phyloP scores from a whole-genome alignment of 2,113 vertebrate genomes.

The Macquaria australasica region DNA sequence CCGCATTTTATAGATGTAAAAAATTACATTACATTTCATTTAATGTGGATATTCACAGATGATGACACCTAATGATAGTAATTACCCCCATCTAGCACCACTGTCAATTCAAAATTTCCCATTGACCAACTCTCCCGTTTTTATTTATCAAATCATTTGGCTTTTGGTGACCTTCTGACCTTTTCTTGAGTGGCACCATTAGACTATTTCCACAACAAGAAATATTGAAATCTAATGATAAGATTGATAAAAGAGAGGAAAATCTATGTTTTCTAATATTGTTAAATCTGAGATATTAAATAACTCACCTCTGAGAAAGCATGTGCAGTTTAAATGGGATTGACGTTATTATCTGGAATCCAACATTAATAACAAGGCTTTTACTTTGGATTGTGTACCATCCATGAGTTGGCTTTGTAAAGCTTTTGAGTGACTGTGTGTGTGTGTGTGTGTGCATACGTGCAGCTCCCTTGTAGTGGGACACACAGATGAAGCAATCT shows the following conservation, averaged over 20 bases:
- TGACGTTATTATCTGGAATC: background rate
- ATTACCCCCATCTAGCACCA: too few species aligned
- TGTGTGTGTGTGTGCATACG: background rate
- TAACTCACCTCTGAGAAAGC: background rate
- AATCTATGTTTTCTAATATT: background rate
- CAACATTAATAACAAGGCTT: background rate
- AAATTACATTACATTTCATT: too few species aligned
- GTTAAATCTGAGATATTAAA: too few species aligned
- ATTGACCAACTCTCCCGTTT: too few species aligned
- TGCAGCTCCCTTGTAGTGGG: background rate
- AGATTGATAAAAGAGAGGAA: background rate
- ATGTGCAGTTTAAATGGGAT: background rate
- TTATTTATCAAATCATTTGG: background rate
- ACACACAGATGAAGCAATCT: constrained; percentile 45
- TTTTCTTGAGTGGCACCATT: background rate
- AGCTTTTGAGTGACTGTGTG: constrained; percentile 10
- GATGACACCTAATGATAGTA: too few species aligned
- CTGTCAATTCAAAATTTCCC: too few species aligned
- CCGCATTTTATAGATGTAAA: too few species aligned
- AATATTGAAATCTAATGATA: background rate
- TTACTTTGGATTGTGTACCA: background rate
- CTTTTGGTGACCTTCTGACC: background rate
- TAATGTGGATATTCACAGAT: too few species aligned
- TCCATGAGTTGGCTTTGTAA: background rate
- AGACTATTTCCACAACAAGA: background rate